These are phyloP conservation scores for Lamprotornis superbus DNA, from an alignment of 2,113 vertebrate genomes.

Conservation along the genomic window DNA sequence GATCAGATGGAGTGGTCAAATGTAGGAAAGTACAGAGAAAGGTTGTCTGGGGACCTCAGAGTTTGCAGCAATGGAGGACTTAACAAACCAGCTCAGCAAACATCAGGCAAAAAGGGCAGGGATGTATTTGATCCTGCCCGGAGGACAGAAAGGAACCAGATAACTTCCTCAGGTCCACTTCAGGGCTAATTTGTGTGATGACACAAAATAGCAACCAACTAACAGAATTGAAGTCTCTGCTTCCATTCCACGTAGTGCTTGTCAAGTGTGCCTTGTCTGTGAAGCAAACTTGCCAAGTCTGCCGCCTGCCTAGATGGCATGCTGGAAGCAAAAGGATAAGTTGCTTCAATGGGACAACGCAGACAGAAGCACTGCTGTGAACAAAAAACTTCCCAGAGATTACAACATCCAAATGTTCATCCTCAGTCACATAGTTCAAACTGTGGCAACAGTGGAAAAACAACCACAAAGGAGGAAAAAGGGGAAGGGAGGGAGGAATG, in stretches of 20 bases:
- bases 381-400: neutral
- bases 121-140: neutral
- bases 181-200: neutral
- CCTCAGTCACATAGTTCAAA: neutral
- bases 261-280: neutral
- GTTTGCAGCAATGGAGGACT: neutral
- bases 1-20: neutral
- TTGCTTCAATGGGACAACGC: neutral
- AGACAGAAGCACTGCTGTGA: neutral
- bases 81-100: neutral
- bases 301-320: neutral
- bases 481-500: too few species aligned
- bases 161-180: neutral
- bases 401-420: neutral
- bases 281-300: neutral
- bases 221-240: neutral
- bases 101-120: neutral
- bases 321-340: neutral
- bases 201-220: neutral
- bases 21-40: neutral
- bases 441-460: neutral
- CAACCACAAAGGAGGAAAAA: neutral
- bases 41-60: neutral
- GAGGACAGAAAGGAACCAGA: neutral
- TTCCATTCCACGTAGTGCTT: neutral